Base-by-base conservation (phyloP, 2,797 vertebrate species). In the Characodon lateralis region DNA sequence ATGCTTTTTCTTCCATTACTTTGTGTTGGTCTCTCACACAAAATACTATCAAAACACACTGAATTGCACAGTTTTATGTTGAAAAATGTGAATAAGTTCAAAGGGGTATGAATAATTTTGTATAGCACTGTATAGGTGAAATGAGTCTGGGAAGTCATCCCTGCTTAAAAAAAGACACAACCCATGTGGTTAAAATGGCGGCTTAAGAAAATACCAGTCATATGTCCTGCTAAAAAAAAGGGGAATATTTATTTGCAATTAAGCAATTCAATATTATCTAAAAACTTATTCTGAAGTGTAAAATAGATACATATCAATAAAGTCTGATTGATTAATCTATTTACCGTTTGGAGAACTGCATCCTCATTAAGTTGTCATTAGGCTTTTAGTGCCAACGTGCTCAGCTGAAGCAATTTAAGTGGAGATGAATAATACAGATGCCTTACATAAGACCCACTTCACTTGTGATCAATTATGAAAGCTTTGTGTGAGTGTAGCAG, bases 391-490 rank as follows among this genome's bases (percentile, higher is more conserved):
- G 69, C 61, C 72, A 76, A 80, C 85, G 80, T 85, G 88, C 83
- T 84, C 31, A 2, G 74, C 82, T 86, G 84, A 85, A 91, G 89
- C 83, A 70, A 89, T 89, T 92, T 88, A 91, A 89, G 91, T 88
- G 84, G 84, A 88, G 87, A 85, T 93, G 86, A 91, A 94, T 93
- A 91, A 93, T 89, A 90, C 83, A 92, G 89, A 86, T 69, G 83
- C 71, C 89, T 94, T 95, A 94, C 75, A 85, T 87, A 94, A 94
- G 89, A 86, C 69, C 79, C 77, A 80, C 89, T 93, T 88, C 76
- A 86, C 87, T 92, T 87, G 88, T 91, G 89, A 93, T 94, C 91
- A 93, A 93, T 94, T 93, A 94, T 93, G 89, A 90, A 94, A 88
- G 89, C 71, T 50, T 58, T 85, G 84, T 87, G 89, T 39, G 74